A percentile compares a stretch with the other conserved stretches of the same genome.
These are phyloP conservation scores for Amphibalanus amphitrite DNA, from an alignment of 1,140 invertebrate species.

Conservation along the genomic window DNA sequence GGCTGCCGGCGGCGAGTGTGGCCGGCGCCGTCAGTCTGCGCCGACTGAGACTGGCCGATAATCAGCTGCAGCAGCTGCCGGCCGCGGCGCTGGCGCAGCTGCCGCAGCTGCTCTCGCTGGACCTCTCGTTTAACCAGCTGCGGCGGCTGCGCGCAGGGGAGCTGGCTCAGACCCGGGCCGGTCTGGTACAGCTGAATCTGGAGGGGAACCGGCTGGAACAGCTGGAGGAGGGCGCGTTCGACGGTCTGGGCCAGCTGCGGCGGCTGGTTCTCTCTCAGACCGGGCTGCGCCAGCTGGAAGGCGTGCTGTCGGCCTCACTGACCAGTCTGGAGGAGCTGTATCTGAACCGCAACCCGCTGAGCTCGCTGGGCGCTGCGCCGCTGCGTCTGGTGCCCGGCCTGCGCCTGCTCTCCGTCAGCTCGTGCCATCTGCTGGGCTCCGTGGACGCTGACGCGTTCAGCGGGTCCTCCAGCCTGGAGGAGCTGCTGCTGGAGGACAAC, in stretches of 20 bases:
- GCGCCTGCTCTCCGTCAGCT: background rate
- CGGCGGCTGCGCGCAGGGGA: background rate
- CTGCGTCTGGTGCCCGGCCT: background rate
- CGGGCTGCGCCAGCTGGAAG: background rate
- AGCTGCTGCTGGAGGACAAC: background rate
- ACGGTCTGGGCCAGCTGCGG: background rate
- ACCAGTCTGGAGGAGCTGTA: background rate
- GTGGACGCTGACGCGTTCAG: background rate
- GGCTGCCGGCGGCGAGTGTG: constrained; percentile 29
- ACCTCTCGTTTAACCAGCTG: background rate
- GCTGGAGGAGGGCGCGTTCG: constrained; percentile 4
- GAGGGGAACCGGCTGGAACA: background rate
- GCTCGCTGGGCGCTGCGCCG: background rate
- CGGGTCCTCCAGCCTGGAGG: background rate
- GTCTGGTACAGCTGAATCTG: background rate
- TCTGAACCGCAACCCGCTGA: background rate
- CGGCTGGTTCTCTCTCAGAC: background rate
- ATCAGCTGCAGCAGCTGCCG: background rate
- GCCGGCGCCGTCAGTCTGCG: background rate
- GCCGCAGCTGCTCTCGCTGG: background rate
- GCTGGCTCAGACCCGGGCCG: background rate
- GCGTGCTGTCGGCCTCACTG: background rate
- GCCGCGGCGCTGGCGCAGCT: background rate
- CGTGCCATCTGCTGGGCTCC: background rate
- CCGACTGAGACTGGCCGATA: background rate